Percentiles rank a stretch among this genome's conserved stretches.
Evolutionary conservation across 2,888 invertebrate genomes (phyloP).

Genomic region (Invenusta paracnida): DNA sequence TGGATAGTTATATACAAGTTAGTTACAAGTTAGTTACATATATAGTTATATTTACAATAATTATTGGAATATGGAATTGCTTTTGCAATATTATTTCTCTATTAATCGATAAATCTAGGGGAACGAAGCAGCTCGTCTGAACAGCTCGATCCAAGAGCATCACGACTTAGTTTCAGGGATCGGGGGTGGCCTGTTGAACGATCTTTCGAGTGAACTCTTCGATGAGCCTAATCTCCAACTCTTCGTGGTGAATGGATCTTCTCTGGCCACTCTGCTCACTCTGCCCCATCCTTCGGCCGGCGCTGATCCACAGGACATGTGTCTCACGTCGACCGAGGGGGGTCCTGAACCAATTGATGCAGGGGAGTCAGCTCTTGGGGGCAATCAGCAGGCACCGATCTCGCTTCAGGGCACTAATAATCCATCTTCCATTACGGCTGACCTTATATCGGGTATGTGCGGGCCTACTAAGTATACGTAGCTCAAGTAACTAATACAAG

Average conservation of each 20-base stretch:
- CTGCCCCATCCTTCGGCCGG: background rate
- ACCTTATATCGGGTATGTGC: background rate
- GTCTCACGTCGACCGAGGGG: background rate
- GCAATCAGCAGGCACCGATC: background rate
- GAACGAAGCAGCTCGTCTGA: slow-evolving; percentile 78
- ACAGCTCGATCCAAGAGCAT: slow-evolving; percentile 82
- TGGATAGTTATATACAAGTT: no score
- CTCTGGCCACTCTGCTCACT: slow-evolving; percentile 75
- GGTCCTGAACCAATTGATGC: background rate
- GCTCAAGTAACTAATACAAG: no score
- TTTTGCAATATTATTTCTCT: no score
- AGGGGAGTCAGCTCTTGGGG: background rate
- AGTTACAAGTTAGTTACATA: no score
- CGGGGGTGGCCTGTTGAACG: slow-evolving; percentile 52
- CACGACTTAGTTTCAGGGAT: slow-evolving; percentile 72
- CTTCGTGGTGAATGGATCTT: slow-evolving; percentile 74
- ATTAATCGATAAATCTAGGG: no score
- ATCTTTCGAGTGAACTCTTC: slow-evolving; percentile 75
- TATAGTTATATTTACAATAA: no score
- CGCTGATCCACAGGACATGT: background rate
- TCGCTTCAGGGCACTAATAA: background rate
- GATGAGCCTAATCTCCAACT: slow-evolving; percentile 78
- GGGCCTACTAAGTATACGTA: no score
- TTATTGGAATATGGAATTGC: no score
- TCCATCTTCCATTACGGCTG: background rate